These are phyloP conservation scores for Eriocheir sinensis DNA, from an alignment of 1,140 invertebrate species.

Conservation along the genomic window DNA sequence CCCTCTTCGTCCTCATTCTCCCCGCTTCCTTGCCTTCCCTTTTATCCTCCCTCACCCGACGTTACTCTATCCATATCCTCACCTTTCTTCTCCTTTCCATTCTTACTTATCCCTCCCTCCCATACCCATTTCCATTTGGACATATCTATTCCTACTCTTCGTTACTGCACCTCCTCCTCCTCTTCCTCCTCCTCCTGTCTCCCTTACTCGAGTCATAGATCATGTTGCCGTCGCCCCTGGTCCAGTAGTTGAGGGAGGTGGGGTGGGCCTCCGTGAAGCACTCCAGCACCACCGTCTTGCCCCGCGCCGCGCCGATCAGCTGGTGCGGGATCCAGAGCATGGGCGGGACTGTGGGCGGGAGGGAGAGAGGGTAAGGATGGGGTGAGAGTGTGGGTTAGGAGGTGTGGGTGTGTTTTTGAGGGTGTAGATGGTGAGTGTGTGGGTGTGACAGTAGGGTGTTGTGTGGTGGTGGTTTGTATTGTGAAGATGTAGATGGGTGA, in stretches of 20 bases:
- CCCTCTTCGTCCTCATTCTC: neutral
- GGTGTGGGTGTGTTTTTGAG: no score
- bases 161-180: neutral
- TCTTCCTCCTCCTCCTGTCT: neutral
- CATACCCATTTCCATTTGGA: neutral
- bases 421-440: neutral
- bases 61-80: neutral
- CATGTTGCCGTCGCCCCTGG: slow-evolving; percentile 92
- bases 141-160: neutral
- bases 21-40: neutral
- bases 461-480: neutral
- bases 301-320: slow-evolving; percentile 90
- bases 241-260: slow-evolving; percentile 94
- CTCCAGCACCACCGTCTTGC: slow-evolving; percentile 91
- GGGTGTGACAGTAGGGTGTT: neutral
- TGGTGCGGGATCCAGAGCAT: slow-evolving; percentile 95
- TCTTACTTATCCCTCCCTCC: neutral
- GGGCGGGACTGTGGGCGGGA: slow-evolving; percentile 88
- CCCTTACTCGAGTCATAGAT: slow-evolving; percentile 88
- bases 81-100: no score
- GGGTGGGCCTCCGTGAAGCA: slow-evolving; percentile 95
- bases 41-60: neutral
- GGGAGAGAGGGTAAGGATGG: neutral
- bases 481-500: neutral
- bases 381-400: neutral